Conservation (phyloP, 2,888 invertebrate genomes). For the Latrodectus elegans region DNA sequence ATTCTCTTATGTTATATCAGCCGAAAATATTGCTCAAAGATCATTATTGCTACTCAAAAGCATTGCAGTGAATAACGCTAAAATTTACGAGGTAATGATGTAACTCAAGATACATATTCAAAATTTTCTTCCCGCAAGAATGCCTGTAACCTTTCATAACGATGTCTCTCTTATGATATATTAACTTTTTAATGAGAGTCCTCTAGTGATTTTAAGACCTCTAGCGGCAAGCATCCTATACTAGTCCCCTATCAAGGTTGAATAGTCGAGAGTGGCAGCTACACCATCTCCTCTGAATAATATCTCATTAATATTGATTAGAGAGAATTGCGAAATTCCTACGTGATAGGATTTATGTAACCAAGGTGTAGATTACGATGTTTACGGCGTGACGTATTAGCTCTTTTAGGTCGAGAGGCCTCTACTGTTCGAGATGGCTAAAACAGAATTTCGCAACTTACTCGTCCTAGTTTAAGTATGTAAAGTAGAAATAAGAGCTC, state of each 20-base stretch:
- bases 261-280: background rate
- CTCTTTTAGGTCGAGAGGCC: slow-evolving; percentile 1
- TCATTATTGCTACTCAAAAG: too few species aligned
- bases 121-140: too few species aligned
- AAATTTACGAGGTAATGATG: too few species aligned
- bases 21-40: too few species aligned
- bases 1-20: too few species aligned
- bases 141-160: too few species aligned
- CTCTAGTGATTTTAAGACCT: slow-evolving; percentile 33
- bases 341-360: slow-evolving; percentile 43
- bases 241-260: slow-evolving; percentile 11
- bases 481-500: too few species aligned
- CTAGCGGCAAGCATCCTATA: slow-evolving; percentile 10
- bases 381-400: slow-evolving; percentile 49
- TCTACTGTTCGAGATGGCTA: slow-evolving; percentile 17
- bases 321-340: slow-evolving; percentile 33
- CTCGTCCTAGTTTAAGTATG: background rate
- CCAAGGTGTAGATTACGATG: slow-evolving; percentile 53
- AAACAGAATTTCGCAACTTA: background rate
- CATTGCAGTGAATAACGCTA: too few species aligned
- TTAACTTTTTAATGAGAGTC: slow-evolving; percentile 55
- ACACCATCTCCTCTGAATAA: slow-evolving; percentile 38
- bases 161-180: slow-evolving; percentile 18
- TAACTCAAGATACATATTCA: too few species aligned
- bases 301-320: slow-evolving; percentile 63